Conservation (phyloP, 2,797 vertebrate species). For the Rhinichthys osculus region DNA sequence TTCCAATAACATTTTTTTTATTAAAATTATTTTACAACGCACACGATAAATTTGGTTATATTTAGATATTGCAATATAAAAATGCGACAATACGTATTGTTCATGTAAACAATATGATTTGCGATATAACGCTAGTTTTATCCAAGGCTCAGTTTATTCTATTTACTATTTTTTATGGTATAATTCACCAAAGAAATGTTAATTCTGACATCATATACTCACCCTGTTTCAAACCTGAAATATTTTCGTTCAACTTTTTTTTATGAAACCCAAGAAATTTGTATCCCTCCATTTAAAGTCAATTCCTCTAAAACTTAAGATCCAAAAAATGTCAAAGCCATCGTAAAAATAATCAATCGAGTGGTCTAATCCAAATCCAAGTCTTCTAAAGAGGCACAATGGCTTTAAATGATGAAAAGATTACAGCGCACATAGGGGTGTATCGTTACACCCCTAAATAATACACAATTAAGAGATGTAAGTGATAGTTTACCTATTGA, state of each 20-base stretch:
- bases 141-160: background rate
- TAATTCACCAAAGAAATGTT: too few relatives aligned
- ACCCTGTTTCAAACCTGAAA: background rate
- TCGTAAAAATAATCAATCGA: background rate
- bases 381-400: too few relatives aligned
- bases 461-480: background rate
- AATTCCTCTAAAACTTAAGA: background rate
- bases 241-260: background rate
- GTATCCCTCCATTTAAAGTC: background rate
- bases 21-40: background rate
- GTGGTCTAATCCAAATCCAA: background rate
- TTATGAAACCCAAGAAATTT: background rate
- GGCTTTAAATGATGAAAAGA: too few relatives aligned
- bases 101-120: background rate
- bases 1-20: background rate
- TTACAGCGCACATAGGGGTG: background rate
- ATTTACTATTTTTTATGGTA: background rate
- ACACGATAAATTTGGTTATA: background rate
- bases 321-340: background rate
- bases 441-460: background rate
- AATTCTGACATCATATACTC: background rate
- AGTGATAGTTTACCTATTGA: conserved; percentile 82
- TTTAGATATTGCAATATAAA: background rate
- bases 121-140: background rate
- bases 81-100: background rate